These are phyloP conservation scores for Ranitomeya imitator DNA, from an alignment of 2,113 vertebrate species.

Conservation along the genomic window DNA sequence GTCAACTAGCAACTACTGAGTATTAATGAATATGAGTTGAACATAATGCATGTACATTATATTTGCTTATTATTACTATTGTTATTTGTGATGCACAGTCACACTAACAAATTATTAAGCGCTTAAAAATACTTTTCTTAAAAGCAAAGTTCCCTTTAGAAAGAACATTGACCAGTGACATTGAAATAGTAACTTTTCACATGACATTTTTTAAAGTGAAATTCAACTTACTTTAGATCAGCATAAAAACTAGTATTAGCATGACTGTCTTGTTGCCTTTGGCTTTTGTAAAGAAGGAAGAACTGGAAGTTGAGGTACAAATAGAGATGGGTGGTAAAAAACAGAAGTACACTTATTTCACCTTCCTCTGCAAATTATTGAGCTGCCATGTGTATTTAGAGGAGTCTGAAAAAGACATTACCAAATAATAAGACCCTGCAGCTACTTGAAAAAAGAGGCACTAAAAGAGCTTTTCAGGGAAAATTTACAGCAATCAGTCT, in stretches of 20 bases:
- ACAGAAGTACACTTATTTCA: constrained; percentile 38
- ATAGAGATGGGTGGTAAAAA: constrained; percentile 23
- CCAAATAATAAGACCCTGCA: constrained; percentile 50
- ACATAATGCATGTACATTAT: neutral
- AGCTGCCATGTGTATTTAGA: constrained; percentile 44
- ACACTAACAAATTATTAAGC: neutral
- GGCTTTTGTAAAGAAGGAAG: neutral
- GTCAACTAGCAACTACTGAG: neutral
- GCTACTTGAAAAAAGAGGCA: constrained; percentile 42
- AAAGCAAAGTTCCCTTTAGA: neutral
- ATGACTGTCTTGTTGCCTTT: neutral
- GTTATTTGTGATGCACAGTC: neutral
- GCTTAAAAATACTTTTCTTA: neutral
- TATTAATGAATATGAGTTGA: neutral
- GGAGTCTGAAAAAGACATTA: constrained; percentile 40
- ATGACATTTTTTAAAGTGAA: neutral
- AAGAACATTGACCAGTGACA: neutral
- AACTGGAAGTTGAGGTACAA: constrained; percentile 3
- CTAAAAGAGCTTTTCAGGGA: constrained; percentile 45
- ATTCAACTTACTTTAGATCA: neutral
- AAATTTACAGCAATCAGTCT: constrained; percentile 51
- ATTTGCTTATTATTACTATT: neutral
- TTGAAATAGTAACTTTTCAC: neutral
- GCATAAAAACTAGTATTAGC: neutral
- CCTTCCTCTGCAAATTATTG: constrained; percentile 28